Evolutionary conservation across 2,797 vertebrate genomes (phyloP).

Genomic region (Poliocrania exsul): DNA sequence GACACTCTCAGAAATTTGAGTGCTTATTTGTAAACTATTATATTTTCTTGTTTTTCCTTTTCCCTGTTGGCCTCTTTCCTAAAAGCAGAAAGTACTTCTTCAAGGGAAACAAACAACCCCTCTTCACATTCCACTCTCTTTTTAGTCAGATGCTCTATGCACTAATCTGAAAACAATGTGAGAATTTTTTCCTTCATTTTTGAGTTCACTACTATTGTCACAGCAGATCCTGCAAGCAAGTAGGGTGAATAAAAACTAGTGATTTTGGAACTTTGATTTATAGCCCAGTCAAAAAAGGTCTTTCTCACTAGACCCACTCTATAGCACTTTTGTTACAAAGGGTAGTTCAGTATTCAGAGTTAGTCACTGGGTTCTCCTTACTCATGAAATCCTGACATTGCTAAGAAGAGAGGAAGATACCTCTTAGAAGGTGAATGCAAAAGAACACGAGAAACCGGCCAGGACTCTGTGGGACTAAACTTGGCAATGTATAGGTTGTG

Average conservation of each 20-base stretch:
- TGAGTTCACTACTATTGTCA: background rate
- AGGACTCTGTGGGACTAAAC: background rate
- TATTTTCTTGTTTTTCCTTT: background rate
- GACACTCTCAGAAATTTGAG: background rate
- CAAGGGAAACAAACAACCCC: background rate
- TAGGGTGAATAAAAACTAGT: background rate
- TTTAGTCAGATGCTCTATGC: background rate
- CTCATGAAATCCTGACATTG: background rate
- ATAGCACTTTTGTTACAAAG: background rate
- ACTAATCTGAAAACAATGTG: background rate
- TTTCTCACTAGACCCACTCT: background rate
- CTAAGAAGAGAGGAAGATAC: background rate
- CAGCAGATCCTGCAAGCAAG: background rate
- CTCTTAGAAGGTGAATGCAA: background rate
- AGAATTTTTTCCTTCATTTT: background rate
- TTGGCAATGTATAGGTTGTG: background rate
- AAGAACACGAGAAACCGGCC: background rate
- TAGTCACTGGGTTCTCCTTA: background rate
- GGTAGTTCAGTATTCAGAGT: background rate
- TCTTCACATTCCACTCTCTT: background rate
- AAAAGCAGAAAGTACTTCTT: background rate
- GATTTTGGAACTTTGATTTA: background rate
- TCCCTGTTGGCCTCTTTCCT: background rate
- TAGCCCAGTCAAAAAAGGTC: background rate
- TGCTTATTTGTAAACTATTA: background rate